Base-by-base conservation (phyloP, 2,797 vertebrate genomes). In the Alouatta caraya region DNA sequence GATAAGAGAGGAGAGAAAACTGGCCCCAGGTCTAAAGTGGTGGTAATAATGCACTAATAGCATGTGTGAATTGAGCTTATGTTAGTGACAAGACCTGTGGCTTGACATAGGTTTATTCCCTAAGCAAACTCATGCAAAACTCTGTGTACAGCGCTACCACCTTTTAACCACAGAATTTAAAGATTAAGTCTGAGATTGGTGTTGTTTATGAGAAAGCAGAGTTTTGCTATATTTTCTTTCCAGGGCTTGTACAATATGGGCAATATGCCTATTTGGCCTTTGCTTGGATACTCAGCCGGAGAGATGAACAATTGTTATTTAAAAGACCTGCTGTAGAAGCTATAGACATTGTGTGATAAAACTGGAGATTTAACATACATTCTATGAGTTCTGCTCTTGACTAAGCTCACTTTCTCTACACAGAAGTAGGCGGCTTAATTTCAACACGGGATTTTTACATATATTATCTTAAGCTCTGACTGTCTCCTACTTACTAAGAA, bases 401-500 rank as follows among this genome's bases (percentile, higher is more conserved):
- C 17, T 84, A 44, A 94, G 22, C 37, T 90, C n/a, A 33, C 14
- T 57, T 15, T 67, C 30, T 84, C n/a, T 82, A 28, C 33, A 52
- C 19, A 76, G 84, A 33, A 84, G 39, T 26, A 88, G 73, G 61
- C 2, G 2, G 39, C 61, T 95, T 81, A 88, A 94, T 78, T 78
- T 61, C 67, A 95, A 37, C 79, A 79, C 4, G 33, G 67, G 22
- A 50, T 50, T 93, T 90, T 78, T 7, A 85, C 15, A 75, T 83
- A 75, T 82, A 87, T 78, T 46, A 90, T 73, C 64, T 90, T 87
- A 73, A 48, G 33, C 19, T 48, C 61, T 48, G 86, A 37, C 81
- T 44, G n/a, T 64, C 70, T 87, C 70, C 70, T 93, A 64, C 26
- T 61, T 92, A 84, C 21, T 52, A 96, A 88, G 72, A 90, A 78